Evolutionary conservation across 2,113 vertebrate genomes (phyloP), one percentile per base, ranked within the genome.

Genomic region (Asarcornis scutulata): DNA sequence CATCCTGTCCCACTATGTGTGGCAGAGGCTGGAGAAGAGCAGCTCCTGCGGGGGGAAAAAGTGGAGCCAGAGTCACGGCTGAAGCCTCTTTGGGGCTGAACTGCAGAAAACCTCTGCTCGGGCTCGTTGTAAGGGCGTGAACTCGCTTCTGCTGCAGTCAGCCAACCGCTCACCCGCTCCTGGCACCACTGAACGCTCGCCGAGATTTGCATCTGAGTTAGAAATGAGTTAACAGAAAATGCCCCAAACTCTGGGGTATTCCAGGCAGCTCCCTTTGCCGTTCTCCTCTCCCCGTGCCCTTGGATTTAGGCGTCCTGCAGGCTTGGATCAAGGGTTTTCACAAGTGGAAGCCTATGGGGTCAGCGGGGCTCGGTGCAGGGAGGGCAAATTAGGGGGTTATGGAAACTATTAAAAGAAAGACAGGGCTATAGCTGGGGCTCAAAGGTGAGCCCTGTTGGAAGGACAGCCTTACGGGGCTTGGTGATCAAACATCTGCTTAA

Each of bases 401-500:
- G 78, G 53, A 87, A 92, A 80, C 56, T 78, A 82, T 87, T 89
- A 89, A 77, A 91, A 84, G 86, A 74, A 87, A 71, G 34, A 32
- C 26, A 90, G 81, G 46, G n/a, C 52, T 96, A 74, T 36, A 26
- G 71, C 0, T 0, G 58, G 48, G 73, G 16, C 2, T 6, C 36
- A 40, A 60, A 76, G 83, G 82, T 95, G 93, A 42, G 34, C 2
- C 13, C 40, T 62, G 59, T 50, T 53, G 53, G 73, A 69, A 81
- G 89, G 67, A 81, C 64, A 86, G 79, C 38, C 42, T 91, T 79
- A 62, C 62, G 1, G 9, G 84, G 46, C 74, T 46, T 81, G 63
- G 55, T 81, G 69, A 87, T 53, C 44, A 71, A 85, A 78, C 66
- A 22, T 89, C 66, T 91, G 91, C 77, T 82, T 69, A 79, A 76